Conservation (phyloP, 1,140 invertebrate species). For the Onthophagus taurus region DNA sequence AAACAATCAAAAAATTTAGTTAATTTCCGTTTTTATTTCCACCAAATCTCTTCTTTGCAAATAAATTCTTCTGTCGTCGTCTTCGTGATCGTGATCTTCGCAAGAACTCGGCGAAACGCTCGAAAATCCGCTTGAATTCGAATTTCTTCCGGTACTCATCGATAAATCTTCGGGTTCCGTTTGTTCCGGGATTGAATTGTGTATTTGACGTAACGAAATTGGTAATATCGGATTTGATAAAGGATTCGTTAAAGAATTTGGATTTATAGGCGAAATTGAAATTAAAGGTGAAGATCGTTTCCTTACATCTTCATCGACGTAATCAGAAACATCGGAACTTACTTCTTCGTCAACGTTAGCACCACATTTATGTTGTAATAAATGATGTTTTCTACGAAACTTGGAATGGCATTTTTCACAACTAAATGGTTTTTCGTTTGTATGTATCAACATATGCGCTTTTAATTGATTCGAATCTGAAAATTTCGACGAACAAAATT, state of each 20-base stretch:
- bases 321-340: slow-evolving; percentile 26
- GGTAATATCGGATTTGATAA: slow-evolving; percentile 36
- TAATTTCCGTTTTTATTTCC: too few species aligned
- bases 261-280: slow-evolving; percentile 28
- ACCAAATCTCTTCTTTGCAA: too few species aligned
- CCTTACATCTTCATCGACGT: neutral
- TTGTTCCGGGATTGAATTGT: slow-evolving; percentile 59
- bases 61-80: too few species aligned
- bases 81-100: slow-evolving; percentile 26
- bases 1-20: too few species aligned
- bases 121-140: slow-evolving; percentile 31
- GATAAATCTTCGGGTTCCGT: slow-evolving; percentile 83
- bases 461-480: slow-evolving; percentile 92
- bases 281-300: too few species aligned
- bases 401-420: slow-evolving; percentile 61
- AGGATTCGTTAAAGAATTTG: slow-evolving; percentile 33
- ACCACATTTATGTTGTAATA: slow-evolving; percentile 76
- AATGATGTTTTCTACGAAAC: slow-evolving; percentile 74
- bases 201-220: slow-evolving; percentile 29
- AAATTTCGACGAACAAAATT: slow-evolving; percentile 80
- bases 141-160: slow-evolving; percentile 41
- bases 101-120: slow-evolving; percentile 27
- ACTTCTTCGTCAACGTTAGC: slow-evolving; percentile 30
- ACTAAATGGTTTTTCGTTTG: slow-evolving; percentile 79
- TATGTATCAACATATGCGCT: slow-evolving; percentile 80